Evolutionary conservation across 2,113 vertebrate species (phyloP).

Genomic region (human (Homo sapiens)): GRCh38 chr13:109260001-109260500

Average conservation of each 20-base stretch:
- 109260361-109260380: not conserved
- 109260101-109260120: no score
- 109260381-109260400: not conserved
- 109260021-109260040: not conserved
- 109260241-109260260: not conserved
- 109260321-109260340: not conserved
- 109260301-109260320: not conserved
- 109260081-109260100: not conserved
- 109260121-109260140: fast-evolving
- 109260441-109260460: not conserved
- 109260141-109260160: not conserved
- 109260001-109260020: no score
- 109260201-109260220: not conserved
- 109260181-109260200: not conserved
- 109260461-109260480: not conserved
- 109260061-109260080: not conserved
- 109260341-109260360: not conserved
- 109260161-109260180: not conserved
- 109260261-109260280: no score
- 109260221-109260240: not conserved
- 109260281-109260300: not conserved
- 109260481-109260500: not conserved
- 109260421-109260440: not conserved
- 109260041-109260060: not conserved
- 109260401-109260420: not conserved